Percentiles rank a stretch among this genome's conserved stretches.
Conservation (phyloP, 2,888 invertebrate genomes). For the Drosophila histrio region DNA sequence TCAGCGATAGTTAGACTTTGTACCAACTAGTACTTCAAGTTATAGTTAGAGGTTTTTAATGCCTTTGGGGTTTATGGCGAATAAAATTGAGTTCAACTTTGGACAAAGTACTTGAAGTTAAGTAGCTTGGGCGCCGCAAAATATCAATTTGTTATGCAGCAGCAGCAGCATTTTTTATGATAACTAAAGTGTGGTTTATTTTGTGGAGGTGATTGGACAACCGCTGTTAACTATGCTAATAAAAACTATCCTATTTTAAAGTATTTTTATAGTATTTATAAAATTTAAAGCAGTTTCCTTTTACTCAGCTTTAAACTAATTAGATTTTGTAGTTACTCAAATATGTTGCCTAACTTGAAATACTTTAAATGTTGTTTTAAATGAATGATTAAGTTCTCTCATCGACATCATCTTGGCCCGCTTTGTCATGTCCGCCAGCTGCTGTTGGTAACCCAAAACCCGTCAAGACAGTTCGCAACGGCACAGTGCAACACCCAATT, state of each 20-base stretch:
- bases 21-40: constrained; percentile 1
- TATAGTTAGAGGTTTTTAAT: background rate
- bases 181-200: background rate
- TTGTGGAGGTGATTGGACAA: background rate
- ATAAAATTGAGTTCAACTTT: background rate
- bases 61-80: background rate
- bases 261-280: too few relatives aligned
- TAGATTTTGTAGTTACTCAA: background rate
- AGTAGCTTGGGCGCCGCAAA: background rate
- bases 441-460: constrained; percentile 18
- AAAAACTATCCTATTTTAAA: too few relatives aligned
- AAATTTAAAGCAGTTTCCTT: too few relatives aligned
- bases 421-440: constrained; percentile 15
- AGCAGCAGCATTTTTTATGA: too few relatives aligned
- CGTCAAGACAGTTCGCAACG: constrained; percentile 22
- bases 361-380: too few relatives aligned
- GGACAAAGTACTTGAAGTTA: background rate
- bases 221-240: background rate
- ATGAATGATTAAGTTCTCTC: constrained; percentile 10
- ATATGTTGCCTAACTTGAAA: too few relatives aligned
- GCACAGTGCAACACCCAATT: constrained; percentile 48
- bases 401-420: background rate
- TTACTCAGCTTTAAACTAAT: background rate
- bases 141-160: background rate
- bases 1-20: constrained; percentile 36